Percentiles rank a stretch among this genome's conserved stretches.
Conservation (phyloP, 2,113 vertebrate genomes). For the Leuciscus idus region DNA sequence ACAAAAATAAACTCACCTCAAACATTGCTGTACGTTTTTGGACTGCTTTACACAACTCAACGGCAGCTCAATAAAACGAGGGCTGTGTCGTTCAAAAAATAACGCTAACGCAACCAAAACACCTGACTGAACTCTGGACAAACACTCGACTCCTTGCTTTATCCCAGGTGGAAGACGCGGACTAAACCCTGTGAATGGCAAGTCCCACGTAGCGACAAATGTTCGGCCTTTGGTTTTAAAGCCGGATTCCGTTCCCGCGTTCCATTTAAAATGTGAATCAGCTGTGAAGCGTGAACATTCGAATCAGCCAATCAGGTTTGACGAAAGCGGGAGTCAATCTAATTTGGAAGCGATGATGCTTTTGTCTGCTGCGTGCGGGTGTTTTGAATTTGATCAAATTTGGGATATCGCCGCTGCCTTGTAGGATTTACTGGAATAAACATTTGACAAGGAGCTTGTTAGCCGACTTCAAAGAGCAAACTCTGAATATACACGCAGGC, state of each 20-base stretch:
- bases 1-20: constrained; percentile 57
- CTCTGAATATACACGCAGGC: constrained; percentile 15
- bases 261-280: constrained; percentile 62
- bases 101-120: neutral
- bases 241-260: constrained; percentile 44
- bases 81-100: neutral
- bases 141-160: neutral
- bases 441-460: constrained; percentile 48
- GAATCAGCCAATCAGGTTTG: constrained; percentile 56
- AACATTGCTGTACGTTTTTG: constrained; percentile 55
- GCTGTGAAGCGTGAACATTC: constrained; percentile 64
- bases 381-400: constrained; percentile 9
- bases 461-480: constrained; percentile 37
- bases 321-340: neutral
- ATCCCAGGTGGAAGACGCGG: neutral
- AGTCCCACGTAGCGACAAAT: neutral
- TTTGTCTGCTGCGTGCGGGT: neutral
- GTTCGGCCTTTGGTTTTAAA: constrained; percentile 52
- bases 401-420: constrained; percentile 22
- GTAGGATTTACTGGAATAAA: constrained; percentile 55
- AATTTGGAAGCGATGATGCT: constrained; percentile 9
- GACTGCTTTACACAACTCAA: neutral
- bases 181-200: neutral
- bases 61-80: neutral
- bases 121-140: neutral